A percentile compares a stretch with the other conserved stretches of the same genome.
Conservation (phyloP, 2,888 invertebrate species). For the Meta bourneti region DNA sequence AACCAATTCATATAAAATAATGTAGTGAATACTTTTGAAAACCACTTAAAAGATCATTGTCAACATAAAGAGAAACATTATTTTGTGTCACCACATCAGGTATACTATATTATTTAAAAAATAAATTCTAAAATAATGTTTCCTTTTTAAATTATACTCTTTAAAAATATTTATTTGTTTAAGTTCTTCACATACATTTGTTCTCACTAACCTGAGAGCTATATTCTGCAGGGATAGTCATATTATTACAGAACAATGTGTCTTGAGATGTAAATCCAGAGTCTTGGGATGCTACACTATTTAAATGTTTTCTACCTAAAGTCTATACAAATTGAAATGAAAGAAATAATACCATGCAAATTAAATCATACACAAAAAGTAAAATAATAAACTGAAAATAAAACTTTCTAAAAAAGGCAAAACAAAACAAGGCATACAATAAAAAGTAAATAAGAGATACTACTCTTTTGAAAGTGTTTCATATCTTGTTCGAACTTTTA, state of each 20-base stretch:
- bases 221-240: slow-evolving; percentile 51
- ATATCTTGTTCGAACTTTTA: too few relatives aligned
- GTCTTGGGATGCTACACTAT: slow-evolving; percentile 85
- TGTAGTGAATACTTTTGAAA: too few relatives aligned
- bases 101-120: too few relatives aligned
- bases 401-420: neutral
- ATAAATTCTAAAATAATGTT: too few relatives aligned
- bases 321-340: slow-evolving; percentile 38
- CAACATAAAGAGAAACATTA: too few relatives aligned
- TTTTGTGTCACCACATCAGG: too few relatives aligned
- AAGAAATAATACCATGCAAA: slow-evolving; percentile 58
- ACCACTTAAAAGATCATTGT: too few relatives aligned
- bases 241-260: slow-evolving; percentile 77
- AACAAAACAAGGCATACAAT: neutral
- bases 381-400: slow-evolving; percentile 5
- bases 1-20: too few relatives aligned
- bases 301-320: slow-evolving; percentile 73
- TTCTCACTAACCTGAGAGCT: slow-evolving; percentile 65
- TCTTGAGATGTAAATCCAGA: slow-evolving; percentile 95
- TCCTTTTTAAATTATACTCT: too few relatives aligned
- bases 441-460: neutral
- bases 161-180: too few relatives aligned
- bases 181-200: neutral
- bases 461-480: too few relatives aligned
- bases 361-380: neutral